Conservation (phyloP, 2,888 invertebrate genomes). For the Malthinus flaveolus region DNA sequence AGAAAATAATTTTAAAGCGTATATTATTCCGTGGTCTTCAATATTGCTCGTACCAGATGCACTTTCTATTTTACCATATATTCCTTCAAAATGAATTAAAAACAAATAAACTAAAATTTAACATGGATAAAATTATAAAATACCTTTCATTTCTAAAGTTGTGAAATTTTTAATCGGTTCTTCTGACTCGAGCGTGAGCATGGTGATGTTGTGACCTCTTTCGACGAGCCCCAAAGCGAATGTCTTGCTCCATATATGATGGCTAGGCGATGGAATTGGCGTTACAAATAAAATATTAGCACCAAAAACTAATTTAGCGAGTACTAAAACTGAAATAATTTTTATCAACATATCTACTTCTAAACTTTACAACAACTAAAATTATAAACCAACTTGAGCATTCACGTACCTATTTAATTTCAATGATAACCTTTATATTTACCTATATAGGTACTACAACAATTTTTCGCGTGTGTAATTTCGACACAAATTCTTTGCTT, state of each 20-base stretch:
- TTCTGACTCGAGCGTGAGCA: conserved; percentile 3
- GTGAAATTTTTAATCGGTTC: not conserved
- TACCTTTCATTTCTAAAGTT: conserved; percentile 8
- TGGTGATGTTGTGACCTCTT: conserved; percentile 10
- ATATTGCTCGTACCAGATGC: fast-evolving
- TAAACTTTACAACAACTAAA: no score
- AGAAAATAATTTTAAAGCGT: not conserved
- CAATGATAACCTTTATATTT: no score
- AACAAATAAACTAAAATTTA: not conserved
- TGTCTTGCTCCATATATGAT: conserved; percentile 3
- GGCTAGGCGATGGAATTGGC: not conserved
- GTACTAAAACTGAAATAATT: not conserved
- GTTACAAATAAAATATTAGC: conserved; percentile 8
- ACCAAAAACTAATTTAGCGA: not conserved
- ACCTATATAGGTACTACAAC: no score
- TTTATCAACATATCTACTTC: not conserved
- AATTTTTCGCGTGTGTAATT: no score
- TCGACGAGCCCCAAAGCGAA: not conserved
- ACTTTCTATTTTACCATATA: not conserved
- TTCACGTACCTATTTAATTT: no score
- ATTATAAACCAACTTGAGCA: no score
- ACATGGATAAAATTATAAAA: not conserved
- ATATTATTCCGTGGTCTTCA: not conserved
- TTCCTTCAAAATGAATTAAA: not conserved
- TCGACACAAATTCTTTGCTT: no score